Base-by-base conservation (phyloP, 1,140 invertebrate genomes). In the Sinonovacula constricta region DNA sequence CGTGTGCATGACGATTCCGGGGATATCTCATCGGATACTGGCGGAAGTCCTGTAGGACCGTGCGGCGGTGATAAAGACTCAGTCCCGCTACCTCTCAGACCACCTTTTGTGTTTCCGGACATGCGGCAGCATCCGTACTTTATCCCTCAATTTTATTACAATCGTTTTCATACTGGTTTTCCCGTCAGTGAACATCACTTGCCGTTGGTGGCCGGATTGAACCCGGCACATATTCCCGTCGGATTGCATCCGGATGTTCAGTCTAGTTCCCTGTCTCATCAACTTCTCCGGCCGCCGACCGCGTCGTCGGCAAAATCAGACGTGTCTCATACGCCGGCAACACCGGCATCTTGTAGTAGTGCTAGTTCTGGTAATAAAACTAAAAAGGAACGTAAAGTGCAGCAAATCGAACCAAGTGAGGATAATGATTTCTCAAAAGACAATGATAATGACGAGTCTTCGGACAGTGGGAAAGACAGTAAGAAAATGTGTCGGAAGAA, bases 401-500 rank as follows among this genome's bases (percentile, higher is more conserved):
- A n/a, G n/a, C n/a, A n/a, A n/a, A n/a, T n/a, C n/a, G n/a, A n/a
- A n/a, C n/a, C n/a, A n/a, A n/a, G n/a, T n/a, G n/a, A n/a, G n/a
- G n/a, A n/a, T n/a, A n/a, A n/a, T n/a, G n/a, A n/a, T n/a, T n/a
- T n/a, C n/a, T 45, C 39, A 45, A 18, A 7, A 45, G 72, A 57
- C 24, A 60, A 65, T 31, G 54, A 62, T 36, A 30, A 63, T 33
- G 74, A 81, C 34, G 79, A 81, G 14, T 78, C 74, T n/a, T 72
- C 78, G 12, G 75, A 81, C n/a, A 74, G 68, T 30, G 69, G 63
- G 22, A 80, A 71, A 31, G 78, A 80, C 71, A 81, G 71, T 59
- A 82, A 79, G 22, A 93, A 75, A 34, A 86, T 95, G 79, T 83
- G 81, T 28, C 95, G 96, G 83, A 94, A 96, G 77, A 97, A 97